Evolutionary conservation across 2,113 vertebrate species (phyloP).

Genomic region (Gadus macrocephalus): DNA sequence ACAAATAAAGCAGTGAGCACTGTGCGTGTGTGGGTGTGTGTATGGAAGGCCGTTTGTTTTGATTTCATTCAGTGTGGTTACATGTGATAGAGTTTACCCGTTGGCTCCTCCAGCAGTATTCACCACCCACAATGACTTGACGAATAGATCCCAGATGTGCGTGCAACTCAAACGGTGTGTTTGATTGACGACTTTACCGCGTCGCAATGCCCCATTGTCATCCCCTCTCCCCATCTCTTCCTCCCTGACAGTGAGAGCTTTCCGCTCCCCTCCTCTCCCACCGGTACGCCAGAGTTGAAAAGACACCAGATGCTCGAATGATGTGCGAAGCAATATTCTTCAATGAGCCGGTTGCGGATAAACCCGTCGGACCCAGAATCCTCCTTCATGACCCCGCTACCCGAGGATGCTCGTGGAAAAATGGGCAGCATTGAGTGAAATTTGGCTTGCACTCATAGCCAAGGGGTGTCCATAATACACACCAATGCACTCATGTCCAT

Average conservation of each 20-base stretch:
- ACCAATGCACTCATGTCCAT: no score
- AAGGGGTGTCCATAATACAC: no score
- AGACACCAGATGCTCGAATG: conserved; percentile 21
- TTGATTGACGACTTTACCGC: conserved; percentile 35
- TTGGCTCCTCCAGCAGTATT: conserved; percentile 46
- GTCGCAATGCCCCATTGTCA: conserved; percentile 34
- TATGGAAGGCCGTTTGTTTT: conserved; percentile 8
- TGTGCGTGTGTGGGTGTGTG: neutral
- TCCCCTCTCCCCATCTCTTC: conserved; percentile 22
- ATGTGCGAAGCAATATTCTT: no score
- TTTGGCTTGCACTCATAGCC: no score
- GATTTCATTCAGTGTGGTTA: conserved; percentile 21
- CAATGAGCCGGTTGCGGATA: no score
- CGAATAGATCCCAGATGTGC: conserved; percentile 62
- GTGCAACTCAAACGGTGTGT: conserved; percentile 37
- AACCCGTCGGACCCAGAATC: no score
- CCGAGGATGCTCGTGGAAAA: no score
- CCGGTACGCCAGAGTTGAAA: neutral
- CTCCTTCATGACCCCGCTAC: no score
- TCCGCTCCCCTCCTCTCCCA: no score
- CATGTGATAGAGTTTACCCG: conserved; percentile 47
- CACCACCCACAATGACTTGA: conserved; percentile 52
- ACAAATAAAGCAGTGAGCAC: no score
- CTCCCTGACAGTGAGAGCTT: neutral
- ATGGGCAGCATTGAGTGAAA: no score